Evolutionary conservation across 2,797 vertebrate species (phyloP).

Genomic region (Fundulus diaphanus): DNA sequence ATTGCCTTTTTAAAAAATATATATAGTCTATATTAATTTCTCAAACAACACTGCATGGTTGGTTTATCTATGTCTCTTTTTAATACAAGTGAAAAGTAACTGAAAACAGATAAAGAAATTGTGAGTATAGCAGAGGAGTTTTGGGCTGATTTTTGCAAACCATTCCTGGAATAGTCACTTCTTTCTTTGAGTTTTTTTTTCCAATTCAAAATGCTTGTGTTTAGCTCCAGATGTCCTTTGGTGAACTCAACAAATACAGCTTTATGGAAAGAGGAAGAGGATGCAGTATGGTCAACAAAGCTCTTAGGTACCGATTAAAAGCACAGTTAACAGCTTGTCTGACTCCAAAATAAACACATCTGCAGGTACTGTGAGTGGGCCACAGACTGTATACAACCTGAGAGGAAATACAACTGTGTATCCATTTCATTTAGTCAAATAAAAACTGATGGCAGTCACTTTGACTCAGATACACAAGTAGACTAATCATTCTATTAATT

Average conservation of each 20-base stretch:
- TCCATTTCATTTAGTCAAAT: conserved; percentile 26
- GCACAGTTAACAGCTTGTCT: conserved; percentile 50
- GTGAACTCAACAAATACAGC: conserved; percentile 69
- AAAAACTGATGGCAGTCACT: no score
- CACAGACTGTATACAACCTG: conserved; percentile 41
- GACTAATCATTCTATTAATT: no score
- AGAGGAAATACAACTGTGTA: conserved; percentile 29
- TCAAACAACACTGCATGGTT: neutral
- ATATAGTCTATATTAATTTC: neutral
- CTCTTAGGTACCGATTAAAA: conserved; percentile 65
- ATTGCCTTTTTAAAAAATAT: no score
- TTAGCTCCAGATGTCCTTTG: conserved; percentile 63
- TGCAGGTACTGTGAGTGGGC: conserved; percentile 39
- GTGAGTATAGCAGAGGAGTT: conserved; percentile 19
- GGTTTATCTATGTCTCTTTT: neutral
- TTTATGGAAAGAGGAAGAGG: conserved; percentile 71
- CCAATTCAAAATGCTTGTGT: conserved; percentile 42
- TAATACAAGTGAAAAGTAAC: neutral
- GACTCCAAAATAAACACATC: conserved; percentile 64
- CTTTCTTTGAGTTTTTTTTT: conserved; percentile 45
- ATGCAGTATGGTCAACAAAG: conserved; percentile 57
- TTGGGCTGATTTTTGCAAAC: conserved; percentile 29
- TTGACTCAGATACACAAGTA: no score
- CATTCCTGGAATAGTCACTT: conserved; percentile 46
- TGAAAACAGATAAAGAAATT: neutral